These are phyloP conservation scores for Onychorhynchus coronatus DNA, from an alignment of 2,113 vertebrate genomes.

Conservation along the genomic window DNA sequence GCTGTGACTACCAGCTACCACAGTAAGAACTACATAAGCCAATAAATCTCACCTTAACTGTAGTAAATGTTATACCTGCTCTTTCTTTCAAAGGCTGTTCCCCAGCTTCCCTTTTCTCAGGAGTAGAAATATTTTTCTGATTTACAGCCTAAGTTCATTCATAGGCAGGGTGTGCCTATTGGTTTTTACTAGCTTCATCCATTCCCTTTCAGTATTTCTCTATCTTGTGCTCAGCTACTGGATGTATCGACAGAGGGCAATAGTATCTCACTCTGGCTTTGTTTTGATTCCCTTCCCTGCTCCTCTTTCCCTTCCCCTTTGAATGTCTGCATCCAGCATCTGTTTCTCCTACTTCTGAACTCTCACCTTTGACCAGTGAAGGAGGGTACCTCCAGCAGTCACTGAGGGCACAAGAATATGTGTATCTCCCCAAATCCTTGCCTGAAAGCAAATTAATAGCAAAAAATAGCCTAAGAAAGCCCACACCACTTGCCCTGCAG, in stretches of 20 bases:
- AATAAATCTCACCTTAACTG: not conserved
- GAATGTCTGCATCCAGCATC: not conserved
- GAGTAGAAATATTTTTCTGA: not conserved
- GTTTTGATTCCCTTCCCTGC: not conserved
- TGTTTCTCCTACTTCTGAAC: not conserved
- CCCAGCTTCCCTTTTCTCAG: not conserved
- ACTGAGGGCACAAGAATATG: fast-evolving
- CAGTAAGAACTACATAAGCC: not conserved
- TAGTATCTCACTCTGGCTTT: not conserved
- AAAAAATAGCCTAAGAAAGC: not conserved
- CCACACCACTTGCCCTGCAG: not conserved
- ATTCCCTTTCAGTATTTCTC: not conserved
- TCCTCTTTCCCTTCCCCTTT: not conserved
- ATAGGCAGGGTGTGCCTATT: not conserved
- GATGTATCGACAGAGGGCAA: not conserved
- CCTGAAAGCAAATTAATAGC: not conserved
- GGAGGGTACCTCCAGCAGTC: not conserved
- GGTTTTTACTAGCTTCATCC: not conserved
- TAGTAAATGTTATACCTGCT: not conserved
- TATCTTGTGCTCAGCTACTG: not conserved
- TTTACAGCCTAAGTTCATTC: not conserved
- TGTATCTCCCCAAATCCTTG: not conserved
- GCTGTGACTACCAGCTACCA: not conserved
- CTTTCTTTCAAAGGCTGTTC: not conserved
- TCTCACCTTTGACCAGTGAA: not conserved